Conservation (phyloP, 2,888 invertebrate species). For the Scaeva pyrastri region DNA sequence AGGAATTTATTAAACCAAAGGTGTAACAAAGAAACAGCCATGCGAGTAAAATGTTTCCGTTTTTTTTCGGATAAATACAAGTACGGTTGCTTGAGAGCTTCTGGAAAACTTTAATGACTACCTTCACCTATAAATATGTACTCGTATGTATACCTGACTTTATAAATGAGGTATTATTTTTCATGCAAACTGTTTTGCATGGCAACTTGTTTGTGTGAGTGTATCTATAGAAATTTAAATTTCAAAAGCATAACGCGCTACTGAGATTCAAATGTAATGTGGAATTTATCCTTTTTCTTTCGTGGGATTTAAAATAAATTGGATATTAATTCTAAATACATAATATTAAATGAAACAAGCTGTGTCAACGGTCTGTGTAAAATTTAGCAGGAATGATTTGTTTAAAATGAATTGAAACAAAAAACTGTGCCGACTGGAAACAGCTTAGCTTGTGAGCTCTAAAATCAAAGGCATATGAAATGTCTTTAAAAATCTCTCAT, state of each 20-base stretch:
- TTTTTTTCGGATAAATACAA: not conserved
- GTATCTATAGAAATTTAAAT: constrained; percentile 6
- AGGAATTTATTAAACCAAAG: constrained; percentile 8
- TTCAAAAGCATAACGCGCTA: not conserved
- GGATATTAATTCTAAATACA: not conserved
- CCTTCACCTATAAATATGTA: no score
- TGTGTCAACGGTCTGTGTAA: not conserved
- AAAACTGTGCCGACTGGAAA: no score
- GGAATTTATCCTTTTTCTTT: not conserved
- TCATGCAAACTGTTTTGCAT: constrained; percentile 9
- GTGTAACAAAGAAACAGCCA: constrained; percentile 17
- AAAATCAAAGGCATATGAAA: no score
- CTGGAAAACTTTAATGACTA: constrained; percentile 22
- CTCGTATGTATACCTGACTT: not conserved
- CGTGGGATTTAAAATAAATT: constrained; percentile 4
- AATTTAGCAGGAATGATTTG: not conserved
- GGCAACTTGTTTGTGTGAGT: constrained; percentile 17
- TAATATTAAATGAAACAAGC: not conserved
- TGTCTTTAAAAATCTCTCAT: no score
- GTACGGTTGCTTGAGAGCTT: constrained; percentile 25
- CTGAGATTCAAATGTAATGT: constrained; percentile 3
- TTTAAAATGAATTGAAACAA: no score
- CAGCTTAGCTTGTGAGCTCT: no score
- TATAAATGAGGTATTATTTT: constrained; percentile 25
- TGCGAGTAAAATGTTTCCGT: constrained; percentile 43